Evolutionary conservation across 2,888 invertebrate species (phyloP).

Genomic region (Pilophorus perplexus): DNA sequence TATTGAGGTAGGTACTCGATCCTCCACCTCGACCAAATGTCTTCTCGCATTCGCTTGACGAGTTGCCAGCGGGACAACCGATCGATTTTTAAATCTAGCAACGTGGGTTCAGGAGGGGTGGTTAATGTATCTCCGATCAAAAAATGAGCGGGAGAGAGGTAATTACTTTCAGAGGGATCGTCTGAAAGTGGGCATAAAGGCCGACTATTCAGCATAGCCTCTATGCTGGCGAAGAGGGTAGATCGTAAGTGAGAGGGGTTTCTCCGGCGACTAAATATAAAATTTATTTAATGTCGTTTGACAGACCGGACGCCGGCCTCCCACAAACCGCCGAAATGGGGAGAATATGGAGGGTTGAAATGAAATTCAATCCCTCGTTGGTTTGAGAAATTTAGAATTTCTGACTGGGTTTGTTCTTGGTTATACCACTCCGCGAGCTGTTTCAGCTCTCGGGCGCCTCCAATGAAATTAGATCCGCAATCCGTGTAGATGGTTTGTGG

Average conservation of each 20-base stretch:
- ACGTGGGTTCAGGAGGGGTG: conserved; percentile 47
- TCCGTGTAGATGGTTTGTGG: not conserved
- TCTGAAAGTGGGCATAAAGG: conserved; percentile 48
- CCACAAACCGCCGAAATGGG: conserved; percentile 17
- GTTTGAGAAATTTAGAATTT: not conserved
- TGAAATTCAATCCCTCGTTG: conserved; percentile 1
- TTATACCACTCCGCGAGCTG: not conserved
- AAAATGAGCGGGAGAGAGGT: conserved; percentile 51
- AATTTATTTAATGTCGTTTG: conserved; percentile 50
- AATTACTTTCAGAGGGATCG: conserved; percentile 46
- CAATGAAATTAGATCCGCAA: conserved; percentile 16
- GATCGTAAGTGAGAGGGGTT: conserved; percentile 48
- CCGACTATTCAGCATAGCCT: conserved; percentile 50
- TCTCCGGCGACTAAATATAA: conserved; percentile 46
- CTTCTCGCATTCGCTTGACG: conserved; percentile 48
- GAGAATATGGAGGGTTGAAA: conserved; percentile 45
- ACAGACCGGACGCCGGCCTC: conserved; percentile 37
- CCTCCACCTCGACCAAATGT: conserved; percentile 49
- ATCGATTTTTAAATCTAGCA: conserved; percentile 41
- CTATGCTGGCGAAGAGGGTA: conserved; percentile 48
- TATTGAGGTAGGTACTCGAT: conserved; percentile 49
- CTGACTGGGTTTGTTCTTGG: not conserved
- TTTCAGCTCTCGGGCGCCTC: not conserved
- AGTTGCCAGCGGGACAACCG: conserved; percentile 49
- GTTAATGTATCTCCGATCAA: conserved; percentile 48